Evolutionary conservation across 2,113 vertebrate genomes (phyloP).

Genomic region (Taxidea taxus): DNA sequence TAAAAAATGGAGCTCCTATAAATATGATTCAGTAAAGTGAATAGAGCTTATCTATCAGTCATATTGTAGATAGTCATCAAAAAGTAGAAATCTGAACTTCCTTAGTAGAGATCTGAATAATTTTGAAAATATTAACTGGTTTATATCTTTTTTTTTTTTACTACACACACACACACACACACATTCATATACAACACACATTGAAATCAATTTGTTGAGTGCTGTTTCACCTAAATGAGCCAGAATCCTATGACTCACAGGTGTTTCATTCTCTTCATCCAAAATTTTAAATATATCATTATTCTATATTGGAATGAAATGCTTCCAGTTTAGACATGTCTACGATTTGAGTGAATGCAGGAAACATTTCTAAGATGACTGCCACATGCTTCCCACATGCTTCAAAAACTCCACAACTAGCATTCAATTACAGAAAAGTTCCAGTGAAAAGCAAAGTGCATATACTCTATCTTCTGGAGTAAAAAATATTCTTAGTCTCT

Average conservation of each 20-base stretch:
- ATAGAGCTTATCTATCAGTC: not conserved
- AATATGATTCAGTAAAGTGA: not conserved
- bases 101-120: not conserved
- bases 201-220: not conserved
- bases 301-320: constrained; percentile 14
- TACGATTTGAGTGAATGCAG: constrained; percentile 35
- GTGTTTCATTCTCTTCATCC: not conserved
- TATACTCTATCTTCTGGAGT: not conserved
- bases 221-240: not conserved
- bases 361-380: not conserved
- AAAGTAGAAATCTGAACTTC: too few relatives aligned
- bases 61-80: too few relatives aligned
- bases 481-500: not conserved
- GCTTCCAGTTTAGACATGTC: not conserved
- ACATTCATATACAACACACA: not conserved
- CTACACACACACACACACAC: not conserved
- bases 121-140: not conserved
- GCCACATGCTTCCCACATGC: not conserved
- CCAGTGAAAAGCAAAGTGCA: not conserved
- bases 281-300: not conserved
- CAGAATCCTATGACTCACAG: not conserved
- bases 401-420: constrained; percentile 29
- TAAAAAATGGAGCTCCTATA: not conserved
- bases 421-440: not conserved
- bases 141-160: not conserved